Base-by-base conservation (phyloP, 2,113 vertebrate genomes). In the Rhadina sibilatrix region DNA sequence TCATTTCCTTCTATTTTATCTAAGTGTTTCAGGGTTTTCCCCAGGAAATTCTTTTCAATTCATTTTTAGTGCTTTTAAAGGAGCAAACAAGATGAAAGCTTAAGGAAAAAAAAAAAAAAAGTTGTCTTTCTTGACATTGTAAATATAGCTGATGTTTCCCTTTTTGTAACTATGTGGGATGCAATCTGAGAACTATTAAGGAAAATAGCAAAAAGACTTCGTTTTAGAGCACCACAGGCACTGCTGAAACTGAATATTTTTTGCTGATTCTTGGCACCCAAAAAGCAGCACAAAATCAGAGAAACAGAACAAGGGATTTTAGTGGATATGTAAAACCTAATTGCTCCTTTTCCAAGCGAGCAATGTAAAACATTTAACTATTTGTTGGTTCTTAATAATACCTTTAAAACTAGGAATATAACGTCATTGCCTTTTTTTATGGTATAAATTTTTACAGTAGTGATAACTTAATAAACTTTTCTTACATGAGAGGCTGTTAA, bases 1-100 rank as follows among this genome's bases (percentile, higher is more conserved):
- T 96, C 96, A 97, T 97, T 97, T 97, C 97, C 97, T 97, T 95
- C 93, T 96, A 95, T 97, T 97, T 97, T 97, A 97, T 97, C 97
- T 97, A 91, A 96, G 89, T 91, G 93, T 96, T 97, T 97, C 97
- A 97, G 97, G 87, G 94, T 96, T 97, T 97, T 97, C 97, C 96
- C 96, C 97, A 97, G 97, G 97, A 97, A 97, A 97, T 97, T 96
- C 97, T 97, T 97, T 96, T 96, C 96, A 97, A 97, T 97, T 97
- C 95, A 96, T 97, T 97, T 97, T 97, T 94, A 97, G 96, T 97
- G 87, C 91, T 96, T 97, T 97, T 96, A 95, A 97, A 79, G 89
- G 92, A 97, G 96, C 96, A 96, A 97, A 95, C 95, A 96, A 97
- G 96, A 97, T 97, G 97, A 97, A 97, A 97, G 96, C 96, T 89